Percentiles rank a stretch among this genome's conserved stretches.
Evolutionary conservation across 2,888 invertebrate genomes (phyloP).

Genomic region (Pharmacophagus antenor): DNA sequence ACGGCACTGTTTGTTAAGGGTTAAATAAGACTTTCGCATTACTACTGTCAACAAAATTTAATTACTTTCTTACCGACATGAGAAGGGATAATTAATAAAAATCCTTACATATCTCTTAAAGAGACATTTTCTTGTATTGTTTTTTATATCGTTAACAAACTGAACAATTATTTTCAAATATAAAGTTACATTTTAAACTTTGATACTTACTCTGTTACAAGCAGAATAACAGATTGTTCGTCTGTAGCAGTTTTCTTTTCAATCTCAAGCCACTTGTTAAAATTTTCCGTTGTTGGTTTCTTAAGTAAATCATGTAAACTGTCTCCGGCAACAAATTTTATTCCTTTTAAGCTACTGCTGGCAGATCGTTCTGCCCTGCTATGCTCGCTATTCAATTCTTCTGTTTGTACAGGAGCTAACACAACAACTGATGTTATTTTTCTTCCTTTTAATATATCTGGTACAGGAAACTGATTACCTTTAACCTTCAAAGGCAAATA

Average conservation of each 20-base stretch:
- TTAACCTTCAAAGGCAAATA: conserved; percentile 92
- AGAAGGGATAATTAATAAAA: no score
- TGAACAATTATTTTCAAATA: neutral
- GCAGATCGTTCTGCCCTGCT: conserved; percentile 79
- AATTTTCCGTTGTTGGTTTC: conserved; percentile 88
- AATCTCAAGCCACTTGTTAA: conserved; percentile 88
- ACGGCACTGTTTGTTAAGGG: no score
- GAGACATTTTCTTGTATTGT: no score
- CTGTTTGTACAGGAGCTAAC: conserved; percentile 89
- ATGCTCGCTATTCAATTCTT: conserved; percentile 73
- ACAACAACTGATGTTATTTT: conserved; percentile 92
- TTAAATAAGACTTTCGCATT: no score
- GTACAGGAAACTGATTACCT: conserved; percentile 91
- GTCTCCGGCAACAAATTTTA: conserved; percentile 87
- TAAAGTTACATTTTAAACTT: no score
- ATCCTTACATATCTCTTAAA: no score
- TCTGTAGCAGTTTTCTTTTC: conserved; percentile 88
- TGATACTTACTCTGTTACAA: conserved; percentile 87
- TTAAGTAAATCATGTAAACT: conserved; percentile 87
- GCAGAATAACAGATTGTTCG: conserved; percentile 89
- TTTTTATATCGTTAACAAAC: neutral
- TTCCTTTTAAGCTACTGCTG: conserved; percentile 82
- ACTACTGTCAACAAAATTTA: no score
- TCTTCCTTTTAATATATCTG: conserved; percentile 87
- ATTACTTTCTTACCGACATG: no score